phyloP scores from a whole-genome alignment of 1,140 invertebrate species.

The Drosophila bocki region DNA sequence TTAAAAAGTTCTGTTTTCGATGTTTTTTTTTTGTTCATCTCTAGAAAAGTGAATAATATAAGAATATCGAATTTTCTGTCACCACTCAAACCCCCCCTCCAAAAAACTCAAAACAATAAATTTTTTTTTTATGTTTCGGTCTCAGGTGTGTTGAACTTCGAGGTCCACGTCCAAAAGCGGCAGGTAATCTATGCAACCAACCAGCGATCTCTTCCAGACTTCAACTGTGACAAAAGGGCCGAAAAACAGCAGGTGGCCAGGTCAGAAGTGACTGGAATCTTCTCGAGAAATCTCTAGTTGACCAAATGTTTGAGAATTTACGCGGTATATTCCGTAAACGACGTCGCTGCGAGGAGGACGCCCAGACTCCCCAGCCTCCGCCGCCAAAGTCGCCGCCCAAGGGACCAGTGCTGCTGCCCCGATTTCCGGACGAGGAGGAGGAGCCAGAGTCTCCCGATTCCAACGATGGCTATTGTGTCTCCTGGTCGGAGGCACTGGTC shows the following conservation, averaged over 20 bases:
- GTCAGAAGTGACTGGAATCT: conserved; percentile 45
- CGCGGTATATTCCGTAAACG: conserved; percentile 77
- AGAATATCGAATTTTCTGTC: conserved; percentile 26
- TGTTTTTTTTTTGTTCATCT: not conserved
- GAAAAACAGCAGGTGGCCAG: not conserved
- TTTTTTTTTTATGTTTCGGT: conserved; percentile 1
- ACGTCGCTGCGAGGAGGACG: conserved; percentile 54
- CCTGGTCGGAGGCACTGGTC: conserved; percentile 52
- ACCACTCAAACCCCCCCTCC: conserved; percentile 23
- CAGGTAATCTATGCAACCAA: conserved; percentile 40
- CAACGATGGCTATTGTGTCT: conserved; percentile 26
- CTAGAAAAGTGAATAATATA: conserved; percentile 1
- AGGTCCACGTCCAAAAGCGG: not conserved
- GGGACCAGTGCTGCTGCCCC: conserved; percentile 6
- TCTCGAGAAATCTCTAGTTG: conserved; percentile 20
- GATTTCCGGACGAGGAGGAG: conserved; percentile 18
- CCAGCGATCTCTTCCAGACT: conserved; percentile 17
- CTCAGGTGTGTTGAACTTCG: not conserved
- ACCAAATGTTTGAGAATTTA: conserved; percentile 74
- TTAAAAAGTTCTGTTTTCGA: not conserved
- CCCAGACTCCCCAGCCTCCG: not conserved
- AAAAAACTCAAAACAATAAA: conserved; percentile 30
- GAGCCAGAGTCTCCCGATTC: conserved; percentile 5
- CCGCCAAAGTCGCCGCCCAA: not conserved
- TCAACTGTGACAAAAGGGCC: not conserved